Percentiles rank a stretch among this genome's conserved stretches.
phyloP scores from a whole-genome alignment of 2,113 vertebrate species.

The Aspidoscelis tigris region DNA sequence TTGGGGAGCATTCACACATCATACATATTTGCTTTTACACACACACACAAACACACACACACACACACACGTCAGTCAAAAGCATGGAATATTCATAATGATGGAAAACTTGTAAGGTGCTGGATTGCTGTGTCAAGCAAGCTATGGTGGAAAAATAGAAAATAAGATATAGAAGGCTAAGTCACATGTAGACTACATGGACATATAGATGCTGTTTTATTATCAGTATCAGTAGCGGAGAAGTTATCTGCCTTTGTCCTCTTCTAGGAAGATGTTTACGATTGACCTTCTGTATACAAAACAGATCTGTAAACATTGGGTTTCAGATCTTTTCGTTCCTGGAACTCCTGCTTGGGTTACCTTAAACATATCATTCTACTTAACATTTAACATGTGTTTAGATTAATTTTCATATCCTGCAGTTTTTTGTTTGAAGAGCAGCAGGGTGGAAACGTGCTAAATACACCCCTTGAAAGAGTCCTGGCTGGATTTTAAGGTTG shows the following conservation, averaged over 20 bases:
- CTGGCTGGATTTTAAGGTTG: too few species aligned
- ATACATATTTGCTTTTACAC: too few species aligned
- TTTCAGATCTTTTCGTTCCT: neutral
- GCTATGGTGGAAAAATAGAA: neutral
- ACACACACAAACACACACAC: too few species aligned
- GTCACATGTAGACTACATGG: too few species aligned
- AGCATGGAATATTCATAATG: neutral
- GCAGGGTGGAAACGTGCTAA: neutral
- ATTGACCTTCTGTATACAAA: neutral
- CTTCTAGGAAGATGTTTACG: neutral
- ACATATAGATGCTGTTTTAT: too few species aligned
- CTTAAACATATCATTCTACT: neutral
- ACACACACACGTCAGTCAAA: too few species aligned
- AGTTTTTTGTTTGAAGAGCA: neutral
- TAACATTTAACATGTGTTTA: neutral
- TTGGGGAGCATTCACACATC: neutral
- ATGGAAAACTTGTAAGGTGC: neutral
- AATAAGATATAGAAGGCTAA: neutral
- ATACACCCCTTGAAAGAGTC: neutral
- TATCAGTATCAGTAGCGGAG: too few species aligned
- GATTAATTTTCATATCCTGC: neutral
- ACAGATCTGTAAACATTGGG: neutral
- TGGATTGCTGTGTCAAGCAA: neutral
- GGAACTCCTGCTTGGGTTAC: accelerated
- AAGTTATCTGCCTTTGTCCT: too few species aligned